Percentiles rank a stretch among this genome's conserved stretches.
Evolutionary conservation across 2,797 vertebrate species (phyloP).

Genomic region (Anguilla obscura): DNA sequence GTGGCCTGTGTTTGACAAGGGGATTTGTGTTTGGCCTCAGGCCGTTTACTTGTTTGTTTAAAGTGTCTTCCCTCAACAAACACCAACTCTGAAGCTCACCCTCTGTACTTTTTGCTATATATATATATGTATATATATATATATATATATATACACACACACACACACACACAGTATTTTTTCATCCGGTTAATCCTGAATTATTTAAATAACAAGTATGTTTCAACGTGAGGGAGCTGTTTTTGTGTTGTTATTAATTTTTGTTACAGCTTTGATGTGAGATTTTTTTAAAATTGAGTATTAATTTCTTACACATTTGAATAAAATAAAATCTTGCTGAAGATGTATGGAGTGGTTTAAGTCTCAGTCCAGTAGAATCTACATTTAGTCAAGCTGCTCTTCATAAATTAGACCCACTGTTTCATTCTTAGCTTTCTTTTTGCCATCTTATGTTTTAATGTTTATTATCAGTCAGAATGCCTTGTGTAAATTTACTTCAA

Average conservation of each 20-base stretch:
- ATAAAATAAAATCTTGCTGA: background rate
- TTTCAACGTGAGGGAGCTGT: background rate
- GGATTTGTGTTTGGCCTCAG: background rate
- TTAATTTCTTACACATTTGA: background rate
- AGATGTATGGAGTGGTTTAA: background rate
- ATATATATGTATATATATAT: too few relatives aligned
- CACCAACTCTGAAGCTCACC: background rate
- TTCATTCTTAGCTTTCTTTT: too few relatives aligned
- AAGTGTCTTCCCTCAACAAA: background rate
- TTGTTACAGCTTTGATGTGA: background rate
- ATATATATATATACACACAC: too few relatives aligned
- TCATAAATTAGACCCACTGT: too few relatives aligned
- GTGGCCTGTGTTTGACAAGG: background rate
- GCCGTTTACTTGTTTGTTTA: background rate
- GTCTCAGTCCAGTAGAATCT: background rate
- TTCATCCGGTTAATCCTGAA: background rate
- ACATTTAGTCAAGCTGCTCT: background rate
- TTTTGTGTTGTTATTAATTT: background rate
- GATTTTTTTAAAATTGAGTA: background rate
- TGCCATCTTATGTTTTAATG: background rate
- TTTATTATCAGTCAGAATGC: background rate
- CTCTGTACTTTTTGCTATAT: background rate
- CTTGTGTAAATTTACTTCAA: too few relatives aligned
- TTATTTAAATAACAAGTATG: background rate
- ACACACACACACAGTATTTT: too few relatives aligned